These are phyloP conservation scores for Bombus consobrinus DNA, from an alignment of 1,140 invertebrate species.

Conservation along the genomic window DNA sequence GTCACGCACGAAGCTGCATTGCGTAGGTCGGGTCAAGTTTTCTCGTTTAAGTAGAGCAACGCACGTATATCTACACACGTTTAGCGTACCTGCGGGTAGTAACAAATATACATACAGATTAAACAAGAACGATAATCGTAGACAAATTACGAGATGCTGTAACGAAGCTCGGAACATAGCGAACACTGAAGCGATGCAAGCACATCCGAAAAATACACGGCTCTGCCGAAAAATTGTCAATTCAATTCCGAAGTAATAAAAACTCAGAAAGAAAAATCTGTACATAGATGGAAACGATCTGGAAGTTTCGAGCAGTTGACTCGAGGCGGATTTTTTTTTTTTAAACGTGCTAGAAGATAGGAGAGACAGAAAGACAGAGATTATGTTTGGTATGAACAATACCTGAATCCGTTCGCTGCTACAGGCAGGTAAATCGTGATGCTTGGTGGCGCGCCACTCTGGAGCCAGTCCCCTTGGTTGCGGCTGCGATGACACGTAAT, in stretches of 20 bases:
- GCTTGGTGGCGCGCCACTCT: conserved; percentile 3
- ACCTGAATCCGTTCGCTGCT: conserved; percentile 36
- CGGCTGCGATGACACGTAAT: not conserved
- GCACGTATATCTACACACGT: not conserved
- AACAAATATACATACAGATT: not conserved
- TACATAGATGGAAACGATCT: not conserved
- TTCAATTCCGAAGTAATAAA: too few relatives aligned
- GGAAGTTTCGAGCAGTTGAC: not conserved
- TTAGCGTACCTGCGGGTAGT: not conserved
- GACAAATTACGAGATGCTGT: not conserved
- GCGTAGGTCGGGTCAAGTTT: not conserved
- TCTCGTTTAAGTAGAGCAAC: not conserved
- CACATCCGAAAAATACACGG: not conserved
- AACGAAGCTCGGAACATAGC: not conserved
- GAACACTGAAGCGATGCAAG: not conserved
- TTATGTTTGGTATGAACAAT: conserved; percentile 26
- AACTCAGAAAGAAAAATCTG: not conserved
- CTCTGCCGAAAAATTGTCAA: too few relatives aligned
- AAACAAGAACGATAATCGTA: not conserved
- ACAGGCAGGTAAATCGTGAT: conserved; percentile 9
- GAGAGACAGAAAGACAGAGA: not conserved
- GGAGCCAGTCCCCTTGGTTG: conserved; percentile 37
- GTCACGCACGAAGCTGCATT: not conserved
- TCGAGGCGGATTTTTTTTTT: too few relatives aligned
- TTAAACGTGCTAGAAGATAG: not conserved